phyloP scores from a whole-genome alignment of 2,888 invertebrate species.

The Phrixothrix hirtus region DNA sequence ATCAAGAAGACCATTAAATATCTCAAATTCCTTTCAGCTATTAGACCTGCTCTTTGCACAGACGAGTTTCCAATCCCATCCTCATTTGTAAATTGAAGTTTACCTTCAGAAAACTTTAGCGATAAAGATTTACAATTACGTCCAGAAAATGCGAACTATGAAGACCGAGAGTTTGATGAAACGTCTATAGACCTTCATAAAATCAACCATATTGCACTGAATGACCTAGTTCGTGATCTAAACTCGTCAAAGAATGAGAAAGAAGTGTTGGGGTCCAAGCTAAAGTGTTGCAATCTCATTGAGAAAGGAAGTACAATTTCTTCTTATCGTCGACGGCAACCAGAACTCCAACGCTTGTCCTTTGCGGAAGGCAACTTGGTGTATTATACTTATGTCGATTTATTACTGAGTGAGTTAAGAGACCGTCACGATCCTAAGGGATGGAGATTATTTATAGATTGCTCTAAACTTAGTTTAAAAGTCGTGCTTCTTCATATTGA shows the following conservation, averaged over 20 bases:
- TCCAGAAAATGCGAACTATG: no score
- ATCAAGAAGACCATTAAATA: no score
- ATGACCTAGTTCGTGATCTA: constrained; percentile 7
- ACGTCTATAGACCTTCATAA: neutral
- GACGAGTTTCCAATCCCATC: no score
- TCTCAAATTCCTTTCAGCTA: no score
- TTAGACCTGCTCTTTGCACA: no score
- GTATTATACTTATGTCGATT: neutral
- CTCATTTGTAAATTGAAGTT: neutral
- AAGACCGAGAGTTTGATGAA: neutral
- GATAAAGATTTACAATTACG: no score
- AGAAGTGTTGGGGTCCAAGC: constrained; percentile 2
- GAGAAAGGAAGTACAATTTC: neutral
- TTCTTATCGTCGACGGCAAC: neutral
- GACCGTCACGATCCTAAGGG: neutral
- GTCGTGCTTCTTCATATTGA: no score
- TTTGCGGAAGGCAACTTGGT: no score
- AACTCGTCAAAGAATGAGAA: neutral
- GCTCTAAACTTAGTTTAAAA: no score
- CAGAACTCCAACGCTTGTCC: neutral
- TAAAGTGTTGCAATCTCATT: constrained; percentile 1
- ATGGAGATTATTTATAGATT: neutral
- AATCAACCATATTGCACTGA: neutral
- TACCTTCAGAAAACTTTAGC: constrained; percentile 1
- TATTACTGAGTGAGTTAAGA: neutral